A percentile compares a stretch with the other conserved stretches of the same genome.
These are phyloP conservation scores for Agapetus fuscipes DNA, from an alignment of 2,888 invertebrate genomes.

Conservation along the genomic window DNA sequence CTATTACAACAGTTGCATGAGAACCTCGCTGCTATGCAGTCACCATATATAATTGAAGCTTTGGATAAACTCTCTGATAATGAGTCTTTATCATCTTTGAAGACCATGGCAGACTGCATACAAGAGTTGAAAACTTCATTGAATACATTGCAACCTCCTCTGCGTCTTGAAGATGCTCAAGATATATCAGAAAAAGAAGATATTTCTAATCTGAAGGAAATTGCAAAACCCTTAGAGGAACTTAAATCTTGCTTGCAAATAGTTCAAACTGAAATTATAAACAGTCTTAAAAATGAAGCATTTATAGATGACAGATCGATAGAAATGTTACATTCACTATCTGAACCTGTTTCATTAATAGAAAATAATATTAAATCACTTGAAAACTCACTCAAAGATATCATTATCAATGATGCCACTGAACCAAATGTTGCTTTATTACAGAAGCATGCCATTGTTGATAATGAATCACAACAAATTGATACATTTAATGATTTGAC, in stretches of 20 bases:
- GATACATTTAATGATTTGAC: neutral
- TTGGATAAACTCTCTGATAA: conserved; percentile 29
- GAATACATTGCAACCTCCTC: neutral
- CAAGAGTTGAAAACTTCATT: conserved; percentile 5
- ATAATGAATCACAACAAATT: neutral
- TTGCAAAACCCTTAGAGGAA: conserved; percentile 28
- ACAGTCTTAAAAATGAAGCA: conserved; percentile 1
- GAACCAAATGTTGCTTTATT: neutral
- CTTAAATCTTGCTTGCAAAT: conserved; percentile 17
- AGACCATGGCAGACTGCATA: conserved; percentile 27
- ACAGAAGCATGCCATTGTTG: neutral
- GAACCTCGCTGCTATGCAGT: conserved; percentile 32
- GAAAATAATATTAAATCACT: conserved; percentile 8
- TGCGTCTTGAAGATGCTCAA: conserved; percentile 22
- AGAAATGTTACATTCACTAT: conserved; percentile 9
- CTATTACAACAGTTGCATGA: conserved; percentile 32
- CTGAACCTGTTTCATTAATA: conserved; percentile 12
- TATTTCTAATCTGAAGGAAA: conserved; percentile 24
- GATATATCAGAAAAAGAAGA: conserved; percentile 21
- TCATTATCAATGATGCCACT: neutral
- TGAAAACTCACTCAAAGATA: neutral
- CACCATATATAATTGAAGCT: conserved; percentile 32
- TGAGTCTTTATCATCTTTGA: conserved; percentile 29
- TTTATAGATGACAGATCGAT: conserved; percentile 7
- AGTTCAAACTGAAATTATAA: neutral